phyloP scores from a whole-genome alignment of 1,140 invertebrate species.

The Coenobita brevimanus region DNA sequence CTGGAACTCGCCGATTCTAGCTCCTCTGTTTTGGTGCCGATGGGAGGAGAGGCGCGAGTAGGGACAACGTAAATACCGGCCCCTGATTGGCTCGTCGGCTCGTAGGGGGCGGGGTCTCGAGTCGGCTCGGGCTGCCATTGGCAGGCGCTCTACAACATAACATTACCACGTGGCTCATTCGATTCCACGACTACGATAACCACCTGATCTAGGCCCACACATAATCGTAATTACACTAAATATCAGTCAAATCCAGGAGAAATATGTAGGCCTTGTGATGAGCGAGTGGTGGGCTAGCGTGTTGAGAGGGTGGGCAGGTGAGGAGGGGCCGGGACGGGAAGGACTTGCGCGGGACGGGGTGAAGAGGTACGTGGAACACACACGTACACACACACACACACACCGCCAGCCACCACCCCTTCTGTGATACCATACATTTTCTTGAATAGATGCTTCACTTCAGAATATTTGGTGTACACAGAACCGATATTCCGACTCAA shows the following conservation, averaged over 20 bases:
- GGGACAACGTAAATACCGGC: conserved; percentile 10
- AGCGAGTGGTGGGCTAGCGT: background rate
- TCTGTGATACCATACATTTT: conserved; percentile 57
- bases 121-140: conserved; percentile 44
- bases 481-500: background rate
- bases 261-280: background rate
- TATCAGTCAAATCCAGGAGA: background rate
- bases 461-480: conserved; percentile 52
- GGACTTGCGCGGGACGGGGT: conserved; percentile 48
- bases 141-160: conserved; percentile 50
- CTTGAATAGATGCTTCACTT: conserved; percentile 50
- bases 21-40: conserved; percentile 65
- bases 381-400: background rate
- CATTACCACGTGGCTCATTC: conserved; percentile 65
- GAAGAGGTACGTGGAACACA: conserved; percentile 34
- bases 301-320: background rate
- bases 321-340: background rate
- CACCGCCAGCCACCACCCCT: background rate
- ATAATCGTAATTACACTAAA: background rate
- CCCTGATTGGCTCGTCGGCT: conserved; percentile 28
- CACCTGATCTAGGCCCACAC: conserved; percentile 20
- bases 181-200: conserved; percentile 52
- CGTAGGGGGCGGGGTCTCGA: conserved; percentile 34
- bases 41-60: conserved; percentile 35
- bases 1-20: conserved; percentile 53